These are phyloP conservation scores for Dryococelus australis DNA, from an alignment of 2,888 invertebrate genomes.

Conservation along the genomic window DNA sequence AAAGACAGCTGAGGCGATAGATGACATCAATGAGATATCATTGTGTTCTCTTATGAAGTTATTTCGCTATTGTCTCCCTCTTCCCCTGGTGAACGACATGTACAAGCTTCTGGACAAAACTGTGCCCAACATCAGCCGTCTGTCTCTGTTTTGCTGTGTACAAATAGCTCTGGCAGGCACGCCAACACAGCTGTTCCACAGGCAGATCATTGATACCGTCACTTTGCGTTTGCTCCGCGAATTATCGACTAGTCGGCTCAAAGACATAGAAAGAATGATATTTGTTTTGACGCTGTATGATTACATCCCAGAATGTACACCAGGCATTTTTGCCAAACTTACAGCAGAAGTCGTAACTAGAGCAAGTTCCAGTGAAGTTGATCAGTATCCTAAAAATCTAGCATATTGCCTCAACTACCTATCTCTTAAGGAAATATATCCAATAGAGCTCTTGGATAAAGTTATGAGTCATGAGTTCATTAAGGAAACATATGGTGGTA, in stretches of 20 bases:
- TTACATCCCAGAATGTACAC: conserved; percentile 61
- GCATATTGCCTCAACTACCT: conserved; percentile 69
- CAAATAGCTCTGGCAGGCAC: conserved; percentile 73
- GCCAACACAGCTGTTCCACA: conserved; percentile 61
- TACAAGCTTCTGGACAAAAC: conserved; percentile 64
- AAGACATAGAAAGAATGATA: conserved; percentile 77
- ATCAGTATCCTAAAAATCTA: conserved; percentile 66
- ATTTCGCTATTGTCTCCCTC: conserved; percentile 66
- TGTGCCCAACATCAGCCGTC: conserved; percentile 63
- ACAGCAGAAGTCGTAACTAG: conserved; percentile 63
- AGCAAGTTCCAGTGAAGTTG: conserved; percentile 64
- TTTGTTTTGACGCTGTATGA: conserved; percentile 70
- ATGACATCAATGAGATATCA: conserved; percentile 69
- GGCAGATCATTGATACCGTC: conserved; percentile 60
- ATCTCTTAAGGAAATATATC: conserved; percentile 64
- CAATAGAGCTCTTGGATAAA: conserved; percentile 66
- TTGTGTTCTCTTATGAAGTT: conserved; percentile 72
- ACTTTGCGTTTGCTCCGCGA: conserved; percentile 62
- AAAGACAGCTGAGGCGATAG: conserved; percentile 61
- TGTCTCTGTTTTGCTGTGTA: conserved; percentile 68
- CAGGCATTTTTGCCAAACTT: conserved; percentile 60
- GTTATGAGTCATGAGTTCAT: conserved; percentile 68
- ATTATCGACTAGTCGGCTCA: conserved; percentile 65
- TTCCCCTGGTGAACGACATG: conserved; percentile 60
- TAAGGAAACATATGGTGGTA: conserved; percentile 63